phyloP scores from a whole-genome alignment of 2,797 vertebrate species.

The Helostoma temminkii region DNA sequence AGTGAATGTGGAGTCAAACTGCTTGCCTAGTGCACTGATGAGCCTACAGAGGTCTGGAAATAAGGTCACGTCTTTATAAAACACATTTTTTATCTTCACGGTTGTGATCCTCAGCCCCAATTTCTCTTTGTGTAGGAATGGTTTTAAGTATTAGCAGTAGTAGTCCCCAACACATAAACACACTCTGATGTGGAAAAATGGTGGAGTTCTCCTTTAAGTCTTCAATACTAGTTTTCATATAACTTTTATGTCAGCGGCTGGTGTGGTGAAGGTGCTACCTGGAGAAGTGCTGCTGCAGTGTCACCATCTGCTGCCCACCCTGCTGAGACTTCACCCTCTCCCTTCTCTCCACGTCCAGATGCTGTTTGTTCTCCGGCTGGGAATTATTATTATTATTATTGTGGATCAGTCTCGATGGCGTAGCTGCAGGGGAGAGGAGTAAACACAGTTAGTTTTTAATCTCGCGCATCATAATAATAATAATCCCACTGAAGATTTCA shows the following conservation, averaged over 20 bases:
- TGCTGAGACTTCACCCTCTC: constrained; percentile 53
- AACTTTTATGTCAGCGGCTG: neutral
- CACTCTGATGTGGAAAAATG: neutral
- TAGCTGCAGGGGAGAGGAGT: constrained; percentile 67
- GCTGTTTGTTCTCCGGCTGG: constrained; percentile 67
- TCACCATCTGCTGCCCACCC: constrained; percentile 77
- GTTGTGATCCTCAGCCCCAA: too few species aligned
- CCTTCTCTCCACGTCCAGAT: constrained; percentile 60
- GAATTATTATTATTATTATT: constrained; percentile 42
- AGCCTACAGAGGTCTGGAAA: too few species aligned
- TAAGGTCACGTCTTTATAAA: too few species aligned
- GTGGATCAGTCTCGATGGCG: constrained; percentile 52
- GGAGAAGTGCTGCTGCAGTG: constrained; percentile 82
- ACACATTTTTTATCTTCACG: too few species aligned
- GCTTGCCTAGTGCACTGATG: too few species aligned
- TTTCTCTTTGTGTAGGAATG: too few species aligned
- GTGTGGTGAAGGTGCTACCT: constrained; percentile 63
- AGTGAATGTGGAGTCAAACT: too few species aligned
- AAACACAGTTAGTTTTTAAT: constrained; percentile 61
- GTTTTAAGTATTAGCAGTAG: too few species aligned
- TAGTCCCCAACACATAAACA: too few species aligned
- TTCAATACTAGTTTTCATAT: neutral
- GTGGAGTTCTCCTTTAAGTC: neutral
- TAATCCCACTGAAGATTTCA: constrained; percentile 55
- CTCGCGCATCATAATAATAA: constrained; percentile 54